These are phyloP conservation scores for Drosophila ercepeae DNA, from an alignment of 1,140 invertebrate genomes.

Conservation along the genomic window DNA sequence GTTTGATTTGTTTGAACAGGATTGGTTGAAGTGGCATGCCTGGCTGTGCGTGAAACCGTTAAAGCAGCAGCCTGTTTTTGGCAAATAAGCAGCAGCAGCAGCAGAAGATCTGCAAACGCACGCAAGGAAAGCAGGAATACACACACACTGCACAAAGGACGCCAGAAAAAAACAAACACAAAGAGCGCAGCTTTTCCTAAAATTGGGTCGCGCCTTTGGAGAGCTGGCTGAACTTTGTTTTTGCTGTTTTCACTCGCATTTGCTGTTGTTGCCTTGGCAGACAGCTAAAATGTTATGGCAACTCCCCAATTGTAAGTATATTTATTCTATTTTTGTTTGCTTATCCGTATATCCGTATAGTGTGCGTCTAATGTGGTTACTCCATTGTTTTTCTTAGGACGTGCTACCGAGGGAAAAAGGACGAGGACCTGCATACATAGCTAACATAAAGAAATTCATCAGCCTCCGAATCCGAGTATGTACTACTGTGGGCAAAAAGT, in stretches of 20 bases:
- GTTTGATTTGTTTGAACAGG: background rate
- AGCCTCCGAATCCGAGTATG: no score
- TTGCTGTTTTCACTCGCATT: slow-evolving; percentile 12
- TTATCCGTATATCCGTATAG: background rate
- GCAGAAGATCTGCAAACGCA: background rate
- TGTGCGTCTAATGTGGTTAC: no score
- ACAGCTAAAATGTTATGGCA: slow-evolving; percentile 56
- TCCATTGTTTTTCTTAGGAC: no score
- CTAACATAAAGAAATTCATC: no score
- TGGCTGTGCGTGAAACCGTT: background rate
- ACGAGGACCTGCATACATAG: no score
- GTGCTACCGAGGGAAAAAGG: no score
- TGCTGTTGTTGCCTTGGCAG: slow-evolving; percentile 16
- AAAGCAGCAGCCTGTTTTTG: background rate
- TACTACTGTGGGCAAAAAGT: no score
- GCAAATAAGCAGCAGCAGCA: background rate
- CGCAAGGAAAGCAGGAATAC: slow-evolving; percentile 23
- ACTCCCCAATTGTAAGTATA: slow-evolving; percentile 33
- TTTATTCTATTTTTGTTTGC: slow-evolving; percentile 32
- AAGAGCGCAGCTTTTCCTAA: slow-evolving; percentile 65
- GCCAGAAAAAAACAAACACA: slow-evolving; percentile 63
- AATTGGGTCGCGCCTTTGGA: slow-evolving; percentile 67
- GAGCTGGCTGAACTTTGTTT: slow-evolving; percentile 28
- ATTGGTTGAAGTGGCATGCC: background rate
- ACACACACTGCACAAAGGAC: slow-evolving; percentile 7